Conservation (phyloP, 1,140 invertebrate species). For the Aphidius gifuensis region DNA sequence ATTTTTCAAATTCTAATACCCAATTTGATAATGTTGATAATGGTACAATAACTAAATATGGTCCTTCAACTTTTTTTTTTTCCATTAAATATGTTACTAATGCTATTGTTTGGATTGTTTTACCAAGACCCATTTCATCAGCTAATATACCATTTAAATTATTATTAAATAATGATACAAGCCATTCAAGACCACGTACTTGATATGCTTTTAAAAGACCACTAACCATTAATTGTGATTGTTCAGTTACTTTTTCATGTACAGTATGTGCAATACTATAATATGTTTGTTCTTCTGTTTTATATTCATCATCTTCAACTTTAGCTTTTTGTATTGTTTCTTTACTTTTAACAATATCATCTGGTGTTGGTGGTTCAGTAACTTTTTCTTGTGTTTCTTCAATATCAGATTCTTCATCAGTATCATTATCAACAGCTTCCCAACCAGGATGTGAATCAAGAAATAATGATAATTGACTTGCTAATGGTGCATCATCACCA, state of each 20-base stretch:
- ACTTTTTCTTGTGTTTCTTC: conserved; percentile 53
- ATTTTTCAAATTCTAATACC: conserved; percentile 98
- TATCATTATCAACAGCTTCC: conserved; percentile 77
- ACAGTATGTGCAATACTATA: conserved; percentile 93
- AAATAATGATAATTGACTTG: conserved; percentile 83
- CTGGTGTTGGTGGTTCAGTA: conserved; percentile 20
- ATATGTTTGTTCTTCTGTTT: conserved; percentile 81
- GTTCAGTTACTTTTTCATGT: conserved; percentile 88
- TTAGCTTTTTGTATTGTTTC: conserved; percentile 79
- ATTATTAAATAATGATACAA: conserved; percentile 98
- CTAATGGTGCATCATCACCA: conserved; percentile 88
- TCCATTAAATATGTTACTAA: conserved; percentile 98
- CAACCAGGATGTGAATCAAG: conserved; percentile 82
- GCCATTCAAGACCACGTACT: conserved; percentile 95
- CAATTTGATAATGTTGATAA: conserved; percentile 98
- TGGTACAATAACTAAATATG: conserved; percentile 96
- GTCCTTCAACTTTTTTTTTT: conserved; percentile 94
- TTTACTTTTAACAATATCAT: conserved; percentile 62
- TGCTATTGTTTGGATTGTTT: conserved; percentile 94
- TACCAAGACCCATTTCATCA: conserved; percentile 96
- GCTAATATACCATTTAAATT: conserved; percentile 96
- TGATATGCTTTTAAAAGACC: conserved; percentile 94
- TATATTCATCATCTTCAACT: conserved; percentile 93
- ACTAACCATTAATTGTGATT: conserved; percentile 89
- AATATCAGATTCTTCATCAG: conserved; percentile 61